Evolutionary conservation across 2,797 vertebrate species (phyloP).

Genomic region (Erithacus rubecula): DNA sequence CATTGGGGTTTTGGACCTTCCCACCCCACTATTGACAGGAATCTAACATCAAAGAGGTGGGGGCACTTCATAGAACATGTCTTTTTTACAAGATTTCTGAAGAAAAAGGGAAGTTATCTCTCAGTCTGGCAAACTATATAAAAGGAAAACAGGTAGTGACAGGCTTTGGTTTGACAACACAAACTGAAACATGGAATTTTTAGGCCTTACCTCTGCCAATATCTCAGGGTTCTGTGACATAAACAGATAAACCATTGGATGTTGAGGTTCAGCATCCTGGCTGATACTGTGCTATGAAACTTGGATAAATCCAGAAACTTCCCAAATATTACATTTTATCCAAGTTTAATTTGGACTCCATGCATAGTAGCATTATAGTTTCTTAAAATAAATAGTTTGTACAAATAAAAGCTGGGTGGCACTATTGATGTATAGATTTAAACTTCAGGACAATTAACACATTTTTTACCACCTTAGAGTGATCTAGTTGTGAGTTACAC

Average conservation of each 20-base stretch:
- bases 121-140: neutral
- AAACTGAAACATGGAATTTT: neutral
- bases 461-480: conserved; percentile 22
- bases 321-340: neutral
- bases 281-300: neutral
- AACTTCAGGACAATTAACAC: neutral
- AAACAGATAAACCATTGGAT: neutral
- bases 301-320: neutral
- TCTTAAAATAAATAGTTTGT: neutral
- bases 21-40: rapidly evolving
- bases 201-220: neutral
- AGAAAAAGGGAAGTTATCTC: neutral
- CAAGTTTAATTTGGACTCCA: neutral
- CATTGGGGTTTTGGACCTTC: neutral
- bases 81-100: neutral
- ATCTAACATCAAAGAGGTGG: neutral
- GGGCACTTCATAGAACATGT: neutral
- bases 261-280: neutral
- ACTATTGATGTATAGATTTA: neutral
- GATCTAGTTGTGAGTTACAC: neutral
- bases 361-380: neutral
- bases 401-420: neutral
- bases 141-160: neutral
- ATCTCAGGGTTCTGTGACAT: neutral
- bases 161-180: neutral